phyloP scores from a whole-genome alignment of 2,113 vertebrate genomes.

The Sylvilagus bachmani region DNA sequence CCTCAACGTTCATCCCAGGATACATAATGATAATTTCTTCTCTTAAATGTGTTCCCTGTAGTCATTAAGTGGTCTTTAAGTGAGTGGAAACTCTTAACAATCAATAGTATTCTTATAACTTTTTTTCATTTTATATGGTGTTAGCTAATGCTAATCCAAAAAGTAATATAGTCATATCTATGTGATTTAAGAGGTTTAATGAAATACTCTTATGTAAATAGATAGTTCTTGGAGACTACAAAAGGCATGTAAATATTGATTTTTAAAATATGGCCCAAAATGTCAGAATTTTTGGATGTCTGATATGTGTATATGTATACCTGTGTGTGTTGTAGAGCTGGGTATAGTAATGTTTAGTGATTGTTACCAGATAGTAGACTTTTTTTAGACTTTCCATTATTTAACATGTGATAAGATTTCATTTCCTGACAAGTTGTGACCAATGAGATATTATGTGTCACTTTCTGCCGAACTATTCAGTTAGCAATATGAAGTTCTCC shows the following conservation, averaged over 20 bases:
- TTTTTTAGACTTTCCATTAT: background rate
- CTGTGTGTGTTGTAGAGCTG: background rate
- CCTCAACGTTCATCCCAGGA: background rate
- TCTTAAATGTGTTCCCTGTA: background rate
- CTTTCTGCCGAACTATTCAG: background rate
- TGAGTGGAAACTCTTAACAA: background rate
- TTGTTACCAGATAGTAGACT: background rate
- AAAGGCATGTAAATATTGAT: background rate
- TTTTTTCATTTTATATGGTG: background rate
- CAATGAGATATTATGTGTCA: background rate
- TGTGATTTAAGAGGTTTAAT: background rate
- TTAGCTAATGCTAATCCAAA: background rate
- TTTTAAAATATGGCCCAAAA: background rate
- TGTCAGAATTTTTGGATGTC: background rate
- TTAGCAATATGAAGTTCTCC: background rate
- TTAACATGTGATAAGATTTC: background rate
- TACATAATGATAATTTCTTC: background rate
- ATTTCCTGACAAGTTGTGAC: background rate
- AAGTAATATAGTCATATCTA: background rate
- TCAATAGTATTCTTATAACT: background rate
- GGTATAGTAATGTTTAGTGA: background rate
- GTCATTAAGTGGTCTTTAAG: conserved; percentile 12
- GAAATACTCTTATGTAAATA: background rate
- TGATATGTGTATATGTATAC: background rate
- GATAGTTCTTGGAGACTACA: background rate